Evolutionary conservation across 2,797 vertebrate species (phyloP).

Genomic region (Astyanax mexicanus): DNA sequence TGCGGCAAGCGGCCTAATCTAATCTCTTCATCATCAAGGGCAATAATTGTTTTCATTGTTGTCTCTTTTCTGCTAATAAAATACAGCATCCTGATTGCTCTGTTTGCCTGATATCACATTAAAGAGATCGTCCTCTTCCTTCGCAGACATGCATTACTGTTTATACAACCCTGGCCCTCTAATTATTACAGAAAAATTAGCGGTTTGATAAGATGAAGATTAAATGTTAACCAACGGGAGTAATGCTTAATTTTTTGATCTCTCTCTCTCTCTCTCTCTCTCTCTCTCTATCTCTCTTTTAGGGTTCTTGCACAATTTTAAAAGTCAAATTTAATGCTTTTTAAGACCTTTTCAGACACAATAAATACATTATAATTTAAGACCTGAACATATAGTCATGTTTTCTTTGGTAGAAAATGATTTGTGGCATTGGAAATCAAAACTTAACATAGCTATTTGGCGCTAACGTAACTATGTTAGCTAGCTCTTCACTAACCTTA

Average conservation of each 20-base stretch:
- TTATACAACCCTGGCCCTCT: background rate
- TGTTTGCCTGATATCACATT: background rate
- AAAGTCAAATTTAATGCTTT: no score
- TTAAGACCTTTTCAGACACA: no score
- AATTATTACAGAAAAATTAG: background rate
- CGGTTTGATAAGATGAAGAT: slow-evolving; percentile 10
- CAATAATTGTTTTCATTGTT: slow-evolving; percentile 48
- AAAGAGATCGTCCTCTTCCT: background rate
- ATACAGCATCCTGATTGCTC: slow-evolving; percentile 14
- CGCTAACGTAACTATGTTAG: no score
- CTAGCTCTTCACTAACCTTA: no score
- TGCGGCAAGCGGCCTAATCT: slow-evolving; percentile 60
- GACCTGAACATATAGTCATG: no score
- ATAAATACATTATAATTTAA: no score
- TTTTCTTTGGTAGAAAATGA: no score
- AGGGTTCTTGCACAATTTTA: no score
- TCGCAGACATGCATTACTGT: background rate
- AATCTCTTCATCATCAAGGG: slow-evolving; percentile 56
- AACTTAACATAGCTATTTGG: no score
- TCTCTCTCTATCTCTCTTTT: no score
- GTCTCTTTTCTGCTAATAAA: slow-evolving; percentile 14
- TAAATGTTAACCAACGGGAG: background rate
- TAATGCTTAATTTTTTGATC: background rate
- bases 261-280: no score
- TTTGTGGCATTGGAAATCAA: no score